phyloP scores from a whole-genome alignment of 2,113 vertebrate genomes.

The Daphoenositta chrysoptera region DNA sequence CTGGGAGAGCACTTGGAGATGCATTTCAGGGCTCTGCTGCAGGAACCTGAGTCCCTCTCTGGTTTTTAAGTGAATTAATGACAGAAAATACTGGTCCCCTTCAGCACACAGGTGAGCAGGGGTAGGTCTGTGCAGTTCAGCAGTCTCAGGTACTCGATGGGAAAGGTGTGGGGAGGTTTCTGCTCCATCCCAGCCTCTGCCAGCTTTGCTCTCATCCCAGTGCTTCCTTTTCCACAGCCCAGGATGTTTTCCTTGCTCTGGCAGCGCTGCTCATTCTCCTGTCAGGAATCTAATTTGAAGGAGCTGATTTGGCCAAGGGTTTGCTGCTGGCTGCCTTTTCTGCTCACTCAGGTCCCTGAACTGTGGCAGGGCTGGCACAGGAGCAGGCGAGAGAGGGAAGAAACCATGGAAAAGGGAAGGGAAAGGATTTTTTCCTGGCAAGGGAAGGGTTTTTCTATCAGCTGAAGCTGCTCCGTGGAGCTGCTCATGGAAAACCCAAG shows the following conservation, averaged over 20 bases:
- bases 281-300: neutral
- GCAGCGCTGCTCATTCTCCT: neutral
- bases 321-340: neutral
- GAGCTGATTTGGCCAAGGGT: neutral
- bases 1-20: neutral
- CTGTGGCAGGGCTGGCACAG: neutral
- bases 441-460: neutral
- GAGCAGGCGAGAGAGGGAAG: neutral
- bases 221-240: neutral
- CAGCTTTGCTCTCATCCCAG: neutral
- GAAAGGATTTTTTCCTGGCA: neutral
- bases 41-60: neutral
- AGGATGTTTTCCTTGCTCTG: neutral
- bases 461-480: neutral
- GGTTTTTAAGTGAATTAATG: neutral
- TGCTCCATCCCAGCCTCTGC: neutral
- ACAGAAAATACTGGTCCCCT: accelerated
- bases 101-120: neutral
- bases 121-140: neutral
- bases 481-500: neutral
- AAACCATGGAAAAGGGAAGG: accelerated
- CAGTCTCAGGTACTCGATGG: accelerated
- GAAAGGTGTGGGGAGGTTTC: neutral
- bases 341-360: neutral
- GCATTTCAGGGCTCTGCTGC: neutral